These are phyloP conservation scores for Eleutherodactylus coqui DNA, from an alignment of 2,797 vertebrate genomes.

Conservation along the genomic window DNA sequence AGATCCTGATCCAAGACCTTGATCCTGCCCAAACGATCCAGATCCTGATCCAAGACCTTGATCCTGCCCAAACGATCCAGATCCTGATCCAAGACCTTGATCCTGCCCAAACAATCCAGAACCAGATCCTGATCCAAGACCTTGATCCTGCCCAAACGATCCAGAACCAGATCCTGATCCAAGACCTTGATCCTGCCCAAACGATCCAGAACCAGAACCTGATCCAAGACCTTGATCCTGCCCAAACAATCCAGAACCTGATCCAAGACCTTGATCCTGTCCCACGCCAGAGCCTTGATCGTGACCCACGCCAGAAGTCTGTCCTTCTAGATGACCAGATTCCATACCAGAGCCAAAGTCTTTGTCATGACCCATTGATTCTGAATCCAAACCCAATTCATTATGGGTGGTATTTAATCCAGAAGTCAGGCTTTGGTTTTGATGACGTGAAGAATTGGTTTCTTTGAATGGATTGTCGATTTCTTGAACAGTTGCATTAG, in stretches of 20 bases:
- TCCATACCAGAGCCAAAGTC: background rate
- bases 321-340: background rate
- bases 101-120: background rate
- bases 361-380: background rate
- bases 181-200: background rate
- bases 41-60: background rate
- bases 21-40: background rate
- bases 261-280: background rate
- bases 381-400: background rate
- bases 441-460: no score
- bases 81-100: background rate
- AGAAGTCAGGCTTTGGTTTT: no score
- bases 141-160: background rate
- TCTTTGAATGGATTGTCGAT: no score
- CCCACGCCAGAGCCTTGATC: background rate
- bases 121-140: background rate
- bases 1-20: background rate
- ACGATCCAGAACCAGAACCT: background rate
- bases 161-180: background rate
- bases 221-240: background rate
- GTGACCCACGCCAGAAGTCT: background rate
- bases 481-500: no score
- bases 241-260: background rate
- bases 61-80: background rate
- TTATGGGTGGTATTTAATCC: no score